Percentiles rank a stretch among this genome's conserved stretches.
Evolutionary conservation across 2,113 vertebrate genomes (phyloP).

Genomic region (Corvus moneduloides): DNA sequence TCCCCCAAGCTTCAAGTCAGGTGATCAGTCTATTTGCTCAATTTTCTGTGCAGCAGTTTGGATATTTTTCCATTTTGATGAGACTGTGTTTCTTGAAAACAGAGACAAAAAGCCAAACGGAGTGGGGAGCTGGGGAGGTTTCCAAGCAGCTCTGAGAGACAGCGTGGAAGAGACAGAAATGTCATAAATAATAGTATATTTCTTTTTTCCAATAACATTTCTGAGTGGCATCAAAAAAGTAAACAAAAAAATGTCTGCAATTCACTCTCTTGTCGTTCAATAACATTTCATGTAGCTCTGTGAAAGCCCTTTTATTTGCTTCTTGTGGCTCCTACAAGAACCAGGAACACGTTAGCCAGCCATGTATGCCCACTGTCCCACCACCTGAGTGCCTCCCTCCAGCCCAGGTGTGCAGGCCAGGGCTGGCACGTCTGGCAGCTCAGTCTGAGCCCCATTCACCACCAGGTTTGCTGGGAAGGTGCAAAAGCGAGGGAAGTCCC

Average conservation of each 20-base stretch:
- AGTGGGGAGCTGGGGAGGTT: background rate
- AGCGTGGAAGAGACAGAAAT: background rate
- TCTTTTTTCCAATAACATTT: background rate
- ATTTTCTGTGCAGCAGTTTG: background rate
- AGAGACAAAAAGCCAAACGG: background rate
- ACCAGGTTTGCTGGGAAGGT: background rate
- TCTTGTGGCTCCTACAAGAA: background rate
- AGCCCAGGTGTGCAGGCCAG: background rate
- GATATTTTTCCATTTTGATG: background rate
- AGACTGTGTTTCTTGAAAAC: background rate
- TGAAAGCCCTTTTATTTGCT: background rate
- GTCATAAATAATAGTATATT: background rate
- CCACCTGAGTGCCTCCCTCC: background rate
- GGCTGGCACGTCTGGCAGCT: background rate
- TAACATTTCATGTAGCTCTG: background rate
- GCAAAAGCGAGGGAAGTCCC: background rate
- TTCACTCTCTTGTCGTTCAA: background rate
- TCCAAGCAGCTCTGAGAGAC: background rate
- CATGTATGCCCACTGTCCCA: background rate
- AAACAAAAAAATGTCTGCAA: background rate
- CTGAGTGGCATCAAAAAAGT: background rate
- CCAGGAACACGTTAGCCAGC: fast-evolving
- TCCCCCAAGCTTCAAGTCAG: background rate
- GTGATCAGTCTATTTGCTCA: background rate
- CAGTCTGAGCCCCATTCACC: background rate